Evolutionary conservation across 1,140 invertebrate genomes (phyloP), one percentile per base, ranked within the genome.

Genomic region (Geopemphigus sp.): DNA sequence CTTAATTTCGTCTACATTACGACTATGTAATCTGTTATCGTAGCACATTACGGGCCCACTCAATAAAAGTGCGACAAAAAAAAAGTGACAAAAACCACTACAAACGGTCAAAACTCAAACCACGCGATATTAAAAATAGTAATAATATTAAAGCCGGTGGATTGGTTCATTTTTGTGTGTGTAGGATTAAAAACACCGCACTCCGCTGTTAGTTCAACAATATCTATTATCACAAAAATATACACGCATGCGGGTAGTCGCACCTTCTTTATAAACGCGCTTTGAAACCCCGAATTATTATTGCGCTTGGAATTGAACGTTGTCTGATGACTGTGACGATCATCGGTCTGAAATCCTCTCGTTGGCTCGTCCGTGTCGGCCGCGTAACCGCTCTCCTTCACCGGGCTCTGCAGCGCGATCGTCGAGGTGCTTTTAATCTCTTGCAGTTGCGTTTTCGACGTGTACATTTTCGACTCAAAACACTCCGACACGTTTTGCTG

Each of bases 361-460:
- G n/a, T n/a, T n/a, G 89, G 88, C 81, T 92, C 91, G 82, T 92
- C 90, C 0, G 91, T 92, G 83, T 92, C 91, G 1, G 91, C 91
- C 84, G 90, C 90, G 82, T 92, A 92, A 19, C 91, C 91, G 84
- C 89, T 90, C 81, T 90, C 88, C 22, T 63, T 78, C 0, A 78
- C 45, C 22, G 74, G 74, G 61, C 74, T 78, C 61, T 78, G 57
- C 22, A 78, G 32, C 32, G 32, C 32, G 32, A 39, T 12, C 29
- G 61, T 59, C 1, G 74, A 63, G 17, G 72, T 39, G 19, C 15
- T 61, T 26, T 61, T 61, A 1, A 59, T 50, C 47, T 78, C 74
- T 78, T 78, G 74, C 24, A 78, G 12, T 50, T 78, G 74, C 19
- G 57, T 45, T 50, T 57, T 61, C 5, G 74, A 47, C 24, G 74